A percentile compares a stretch with the other conserved stretches of the same genome.
Conservation (phyloP, 2,113 vertebrate genomes). For the Pelobates fuscus region DNA sequence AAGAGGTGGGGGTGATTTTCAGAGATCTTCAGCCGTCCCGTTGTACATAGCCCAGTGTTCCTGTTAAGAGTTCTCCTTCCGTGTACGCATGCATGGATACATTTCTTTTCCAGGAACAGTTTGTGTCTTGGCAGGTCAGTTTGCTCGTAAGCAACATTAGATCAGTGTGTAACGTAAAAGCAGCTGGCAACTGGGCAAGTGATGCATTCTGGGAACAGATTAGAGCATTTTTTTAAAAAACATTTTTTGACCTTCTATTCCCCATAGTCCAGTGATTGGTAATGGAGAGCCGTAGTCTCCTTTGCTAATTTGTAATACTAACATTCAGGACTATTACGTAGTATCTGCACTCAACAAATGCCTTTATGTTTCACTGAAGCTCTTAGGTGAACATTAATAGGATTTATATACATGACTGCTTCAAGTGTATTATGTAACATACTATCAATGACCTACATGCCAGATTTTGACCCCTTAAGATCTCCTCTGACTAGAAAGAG, state of each 20-base stretch:
- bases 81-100: constrained; percentile 3
- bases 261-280: background rate
- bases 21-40: background rate
- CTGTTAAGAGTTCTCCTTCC: constrained; percentile 7
- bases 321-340: constrained; percentile 21
- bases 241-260: background rate
- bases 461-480: constrained; percentile 13
- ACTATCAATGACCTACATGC: constrained; percentile 8
- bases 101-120: constrained; percentile 16
- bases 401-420: constrained; percentile 36
- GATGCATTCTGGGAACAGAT: constrained; percentile 20
- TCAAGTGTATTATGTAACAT: constrained; percentile 13
- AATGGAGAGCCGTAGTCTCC: background rate
- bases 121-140: constrained; percentile 26
- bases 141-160: constrained; percentile 34
- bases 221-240: no score
- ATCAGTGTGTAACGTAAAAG: constrained; percentile 23
- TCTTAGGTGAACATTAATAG: constrained; percentile 14
- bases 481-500: background rate
- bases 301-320: background rate
- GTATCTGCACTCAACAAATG: constrained; percentile 24
- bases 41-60: background rate
- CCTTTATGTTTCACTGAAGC: constrained; percentile 22
- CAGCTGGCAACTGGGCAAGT: constrained; percentile 17
- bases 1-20: background rate